Base-by-base conservation (phyloP, 2,888 invertebrate species). In the Zygogramma bicolorata region DNA sequence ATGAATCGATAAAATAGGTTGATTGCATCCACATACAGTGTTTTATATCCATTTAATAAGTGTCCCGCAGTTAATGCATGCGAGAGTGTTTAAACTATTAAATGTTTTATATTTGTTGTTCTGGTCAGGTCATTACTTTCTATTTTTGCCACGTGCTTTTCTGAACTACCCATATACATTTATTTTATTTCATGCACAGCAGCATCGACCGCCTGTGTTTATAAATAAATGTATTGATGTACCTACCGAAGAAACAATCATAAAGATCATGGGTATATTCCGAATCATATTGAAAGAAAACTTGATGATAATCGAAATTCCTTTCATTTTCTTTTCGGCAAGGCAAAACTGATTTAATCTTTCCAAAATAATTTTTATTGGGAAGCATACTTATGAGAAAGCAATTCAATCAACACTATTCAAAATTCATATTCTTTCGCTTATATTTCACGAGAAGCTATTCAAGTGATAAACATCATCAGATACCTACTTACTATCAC, bases 101-200 rank as follows among this genome's bases (percentile, higher is more conserved):
- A 27, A 53, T 27, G 15, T 53, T n/a, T 53, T 27, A 53, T 53
- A 27, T 7, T 25, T 27, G 25, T 53, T 53, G 53, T 53, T 27
- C 22, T 53, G 27, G 13, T 53, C 53, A n/a, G 6, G 22, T 53
- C 53, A 22, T 53, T 27, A 53, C 53, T 53, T 53, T 53, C 53
- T 53, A 22, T 53, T 53, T 53, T 53, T 27, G 15, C 53, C 53
- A 53, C 27, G 27, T 53, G 53, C 27, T 53, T 53, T 53, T 53
- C 25, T 27, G 25, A 27, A 27, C 6, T 13, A 53, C n/a, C 27
- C 20, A 25, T 53, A n/a, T n/a, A 53, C 53, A 25, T 25, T 46
- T 1, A 46, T 46, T 53, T 53, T 53, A 53, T 53, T 13, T 4
- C n/a, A n/a, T 25, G 10, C 25, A 49, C 22, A 22, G 18, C 42